phyloP scores from a whole-genome alignment of 2,113 vertebrate genomes.

The Saccopteryx bilineata region DNA sequence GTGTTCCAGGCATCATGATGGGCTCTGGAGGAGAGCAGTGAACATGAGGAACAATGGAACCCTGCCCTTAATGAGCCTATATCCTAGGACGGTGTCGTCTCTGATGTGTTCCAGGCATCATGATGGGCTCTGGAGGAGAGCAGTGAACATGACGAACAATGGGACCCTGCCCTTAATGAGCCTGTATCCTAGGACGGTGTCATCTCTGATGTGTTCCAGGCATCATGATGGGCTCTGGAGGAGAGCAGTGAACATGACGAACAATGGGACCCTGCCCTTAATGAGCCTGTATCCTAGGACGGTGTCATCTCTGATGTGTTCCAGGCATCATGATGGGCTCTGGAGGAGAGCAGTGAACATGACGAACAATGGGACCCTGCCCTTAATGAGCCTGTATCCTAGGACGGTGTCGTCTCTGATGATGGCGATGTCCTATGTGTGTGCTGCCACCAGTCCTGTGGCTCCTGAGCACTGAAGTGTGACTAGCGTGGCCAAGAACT shows the following conservation, averaged over 20 bases:
- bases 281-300: neutral
- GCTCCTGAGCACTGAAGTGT: neutral
- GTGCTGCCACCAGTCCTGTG: neutral
- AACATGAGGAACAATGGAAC: neutral
- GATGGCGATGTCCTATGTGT: neutral
- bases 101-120: neutral
- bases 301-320: neutral
- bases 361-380: fast-evolving
- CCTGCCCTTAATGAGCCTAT: neutral
- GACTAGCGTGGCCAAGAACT: neutral
- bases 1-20: neutral
- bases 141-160: neutral
- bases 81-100: neutral
- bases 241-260: neutral
- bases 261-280: fast-evolving
- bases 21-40: neutral
- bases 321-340: neutral
- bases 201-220: neutral
- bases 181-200: neutral
- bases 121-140: neutral
- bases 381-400: neutral
- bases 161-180: neutral
- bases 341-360: neutral
- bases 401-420: neutral
- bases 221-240: neutral